Base-by-base conservation (phyloP, 2,113 vertebrate species). In the Laticauda colubrina region DNA sequence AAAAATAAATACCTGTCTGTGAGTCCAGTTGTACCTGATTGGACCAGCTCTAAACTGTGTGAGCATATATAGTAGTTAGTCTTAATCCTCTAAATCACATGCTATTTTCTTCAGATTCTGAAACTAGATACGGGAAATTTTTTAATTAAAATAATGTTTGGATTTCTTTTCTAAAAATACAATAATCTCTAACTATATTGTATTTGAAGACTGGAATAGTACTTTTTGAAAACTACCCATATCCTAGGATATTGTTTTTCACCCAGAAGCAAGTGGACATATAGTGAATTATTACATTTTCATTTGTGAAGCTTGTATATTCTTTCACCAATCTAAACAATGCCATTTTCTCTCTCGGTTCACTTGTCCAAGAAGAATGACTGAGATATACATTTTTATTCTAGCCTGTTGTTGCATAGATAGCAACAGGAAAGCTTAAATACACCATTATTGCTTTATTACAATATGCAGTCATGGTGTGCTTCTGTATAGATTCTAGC, bases 281-380 rank as follows among this genome's bases (percentile, higher is more conserved):
- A 45, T 69, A 24, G 0, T 14, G 88, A 93, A 54, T 45, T 61
- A 14, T 4, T 75, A 21, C 26, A 54, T 92, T 96, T 87, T 54
- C 57, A 43, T 69, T 34, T 7, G 3, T n/a, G 69, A 23, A 87
- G 56, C 85, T 89, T 57, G 81, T 26, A 1, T 0, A 0, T 75
- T 94, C 0, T 94, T 95, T 96, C 3, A 92, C 87, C 94, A 91
- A 90, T 59, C 85, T 34, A 1, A 0, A 3, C 24, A 86, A 69
- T 94, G 94, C 92, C 21, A 26, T 1, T 90, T 93, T 94, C 48
- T 95, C 94, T 85, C 59, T 94, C 90, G 69, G 34, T 85, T 94
- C 87, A 1, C 57, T 93, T 95, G 81, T 5, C 26, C 69, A 94
- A 95, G 89, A 14, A 15, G 90, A 93, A 45, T 88, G 95, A 95